Base-by-base conservation (phyloP, 2,888 invertebrate species). In the Yponomeuta evonymella region DNA sequence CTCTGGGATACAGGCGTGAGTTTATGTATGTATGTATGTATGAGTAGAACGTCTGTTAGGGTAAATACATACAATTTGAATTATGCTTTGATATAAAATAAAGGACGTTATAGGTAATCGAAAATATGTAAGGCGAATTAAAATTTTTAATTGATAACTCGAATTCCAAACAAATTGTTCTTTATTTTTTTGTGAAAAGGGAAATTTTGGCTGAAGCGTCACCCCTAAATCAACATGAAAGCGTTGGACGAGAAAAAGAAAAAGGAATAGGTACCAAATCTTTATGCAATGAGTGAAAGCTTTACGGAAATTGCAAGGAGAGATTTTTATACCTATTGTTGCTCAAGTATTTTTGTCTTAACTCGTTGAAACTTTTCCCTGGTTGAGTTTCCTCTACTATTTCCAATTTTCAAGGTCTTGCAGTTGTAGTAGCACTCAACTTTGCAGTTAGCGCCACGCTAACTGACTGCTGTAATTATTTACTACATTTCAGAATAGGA, bases 321-420 rank as follows among this genome's bases (percentile, higher is more conserved):
- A 68, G 29, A 12, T 48, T 48, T 68, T 48, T 23, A 29, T 68
- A 23, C 23, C 0, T 23, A 68, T 68, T 33, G 67, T 43, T 43
- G 33, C 43, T 67, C 48, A 67, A 67, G 33, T 67, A 33, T 29
- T 67, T 58, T 58, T 58, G 15, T 58, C 51, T 15, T 58, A 15
- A 58, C 51, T 58, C 15, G 51, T 67, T 43, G 65, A 29, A 68
- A 68, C 68, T 68, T 68, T 68, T 51, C 51, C 67, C 67, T 36
- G 51, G 4, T 15, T 58, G 43, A 43, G 43, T 8, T 43, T 43
- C 6, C 43, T 43, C 43, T 43, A 43, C 8, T 8, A 43, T 43
- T 43, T 43, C 43, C 43, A 43, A 43, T 3, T 10, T 58, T 58
- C 51, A 58, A 58, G 51, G 51, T 58, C 51, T 58, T 58, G 51